A percentile compares a stretch with the other conserved stretches of the same genome.
These are phyloP conservation scores for Peromyscus nudipes DNA, from an alignment of 2,797 vertebrate species.

Conservation along the genomic window DNA sequence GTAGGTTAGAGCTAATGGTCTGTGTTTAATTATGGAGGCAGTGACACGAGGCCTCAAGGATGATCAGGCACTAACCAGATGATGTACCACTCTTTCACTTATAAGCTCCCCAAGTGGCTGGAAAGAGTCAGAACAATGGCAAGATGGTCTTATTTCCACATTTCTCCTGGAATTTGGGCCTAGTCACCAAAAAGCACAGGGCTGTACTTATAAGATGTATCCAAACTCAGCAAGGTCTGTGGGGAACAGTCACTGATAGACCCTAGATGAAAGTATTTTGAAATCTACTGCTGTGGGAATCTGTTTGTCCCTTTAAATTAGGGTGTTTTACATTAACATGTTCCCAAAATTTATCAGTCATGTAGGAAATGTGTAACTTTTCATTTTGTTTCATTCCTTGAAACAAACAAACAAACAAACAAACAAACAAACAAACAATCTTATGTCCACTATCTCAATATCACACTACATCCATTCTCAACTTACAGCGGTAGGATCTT, in stretches of 20 bases:
- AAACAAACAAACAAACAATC: not conserved
- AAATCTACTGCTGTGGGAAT: not conserved
- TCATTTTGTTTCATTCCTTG: constrained; percentile 14
- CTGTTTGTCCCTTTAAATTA: constrained; percentile 38
- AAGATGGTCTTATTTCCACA: constrained; percentile 43
- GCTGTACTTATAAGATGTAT: not conserved
- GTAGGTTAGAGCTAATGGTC: constrained; percentile 80
- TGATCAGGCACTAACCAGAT: constrained; percentile 71
- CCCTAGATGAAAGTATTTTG: constrained; percentile 31
- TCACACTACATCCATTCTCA: not conserved
- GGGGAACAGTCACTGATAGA: not conserved
- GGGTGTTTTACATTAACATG: constrained; percentile 5
- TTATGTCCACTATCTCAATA: constrained; percentile 37
- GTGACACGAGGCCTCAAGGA: constrained; percentile 73
- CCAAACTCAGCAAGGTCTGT: not conserved
- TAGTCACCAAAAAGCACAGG: not conserved
- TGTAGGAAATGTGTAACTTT: constrained; percentile 15
- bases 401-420: not conserved
- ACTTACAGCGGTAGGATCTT: not conserved
- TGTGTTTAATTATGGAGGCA: constrained; percentile 83
- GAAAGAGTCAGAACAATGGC: not conserved
- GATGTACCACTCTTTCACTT: constrained; percentile 65
- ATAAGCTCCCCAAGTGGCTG: constrained; percentile 33
- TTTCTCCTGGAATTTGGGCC: constrained; percentile 50
- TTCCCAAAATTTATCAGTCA: constrained; percentile 21